Evolutionary conservation across 2,888 invertebrate genomes (phyloP).

Genomic region (Malthinus flaveolus): DNA sequence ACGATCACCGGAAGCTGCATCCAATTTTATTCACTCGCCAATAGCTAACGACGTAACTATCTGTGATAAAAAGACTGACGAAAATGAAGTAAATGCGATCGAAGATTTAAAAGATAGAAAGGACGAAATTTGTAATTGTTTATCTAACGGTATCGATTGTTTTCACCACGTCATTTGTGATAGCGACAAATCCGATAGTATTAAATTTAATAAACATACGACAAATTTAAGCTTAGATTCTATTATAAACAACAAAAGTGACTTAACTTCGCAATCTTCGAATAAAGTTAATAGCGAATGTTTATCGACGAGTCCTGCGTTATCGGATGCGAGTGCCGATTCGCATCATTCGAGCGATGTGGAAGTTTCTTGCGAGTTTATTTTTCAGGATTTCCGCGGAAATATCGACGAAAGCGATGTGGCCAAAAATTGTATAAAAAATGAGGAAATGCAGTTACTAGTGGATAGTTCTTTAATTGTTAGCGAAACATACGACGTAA

Average conservation of each 20-base stretch:
- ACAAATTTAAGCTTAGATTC: neutral
- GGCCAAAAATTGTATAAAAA: slow-evolving; percentile 15
- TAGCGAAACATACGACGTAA: slow-evolving; percentile 38
- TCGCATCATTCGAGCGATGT: slow-evolving; percentile 48
- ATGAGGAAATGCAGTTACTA: slow-evolving; percentile 27
- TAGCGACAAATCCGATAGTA: neutral
- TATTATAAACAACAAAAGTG: neutral
- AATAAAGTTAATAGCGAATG: slow-evolving; percentile 21
- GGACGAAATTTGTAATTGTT: too few species aligned
- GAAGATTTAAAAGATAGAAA: too few species aligned
- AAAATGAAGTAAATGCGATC: too few species aligned
- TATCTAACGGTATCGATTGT: slow-evolving; percentile 1
- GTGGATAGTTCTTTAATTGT: slow-evolving; percentile 20
- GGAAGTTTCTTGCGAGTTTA: slow-evolving; percentile 22
- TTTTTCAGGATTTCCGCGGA: neutral
- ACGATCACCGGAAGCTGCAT: neutral
- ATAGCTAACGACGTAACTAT: slow-evolving; percentile 1
- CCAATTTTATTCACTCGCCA: slow-evolving; percentile 12
- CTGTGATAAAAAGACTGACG: slow-evolving; percentile 32
- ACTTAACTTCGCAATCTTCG: neutral
- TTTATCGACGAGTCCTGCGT: slow-evolving; percentile 45
- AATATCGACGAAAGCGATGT: neutral
- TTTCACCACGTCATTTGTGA: too few species aligned
- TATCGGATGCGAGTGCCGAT: slow-evolving; percentile 50
- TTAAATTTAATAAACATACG: neutral